Conservation (phyloP, 2,797 vertebrate genomes). For the Mormyrops boulengeri region DNA sequence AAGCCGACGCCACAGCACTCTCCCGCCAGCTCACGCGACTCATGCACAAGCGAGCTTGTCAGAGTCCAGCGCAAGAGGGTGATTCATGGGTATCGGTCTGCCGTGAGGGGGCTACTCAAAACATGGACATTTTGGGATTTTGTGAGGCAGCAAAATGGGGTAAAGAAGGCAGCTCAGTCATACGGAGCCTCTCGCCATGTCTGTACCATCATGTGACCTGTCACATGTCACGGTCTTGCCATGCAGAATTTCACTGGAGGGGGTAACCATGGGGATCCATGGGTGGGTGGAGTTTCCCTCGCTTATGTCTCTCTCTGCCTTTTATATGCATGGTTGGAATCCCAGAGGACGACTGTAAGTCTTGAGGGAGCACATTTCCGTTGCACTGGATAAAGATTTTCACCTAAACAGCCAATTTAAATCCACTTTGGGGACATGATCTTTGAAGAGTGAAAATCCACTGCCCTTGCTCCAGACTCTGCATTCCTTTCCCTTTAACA, state of each 20-base stretch:
- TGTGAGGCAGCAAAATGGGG: not conserved
- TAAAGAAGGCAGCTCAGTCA: not conserved
- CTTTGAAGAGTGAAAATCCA: not conserved
- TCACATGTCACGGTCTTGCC: not conserved
- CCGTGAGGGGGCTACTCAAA: no score
- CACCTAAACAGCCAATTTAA: conserved; percentile 1
- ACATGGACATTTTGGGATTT: not conserved
- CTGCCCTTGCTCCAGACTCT: not conserved
- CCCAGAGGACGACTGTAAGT: not conserved
- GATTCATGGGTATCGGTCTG: not conserved
- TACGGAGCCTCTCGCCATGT: not conserved
- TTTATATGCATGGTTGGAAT: not conserved
- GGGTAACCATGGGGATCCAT: not conserved
- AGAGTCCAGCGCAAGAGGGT: not conserved
- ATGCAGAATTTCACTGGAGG: not conserved
- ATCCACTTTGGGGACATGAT: not conserved
- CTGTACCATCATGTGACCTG: not conserved
- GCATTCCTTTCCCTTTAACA: not conserved
- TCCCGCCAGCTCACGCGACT: not conserved
- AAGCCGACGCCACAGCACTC: not conserved
- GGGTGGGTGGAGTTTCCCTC: not conserved
- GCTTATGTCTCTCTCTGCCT: not conserved
- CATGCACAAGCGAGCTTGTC: not conserved
- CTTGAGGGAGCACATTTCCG: not conserved
- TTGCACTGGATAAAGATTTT: not conserved